phyloP scores from a whole-genome alignment of 2,113 vertebrate species.

The Ailuropoda melanoleuca region DNA sequence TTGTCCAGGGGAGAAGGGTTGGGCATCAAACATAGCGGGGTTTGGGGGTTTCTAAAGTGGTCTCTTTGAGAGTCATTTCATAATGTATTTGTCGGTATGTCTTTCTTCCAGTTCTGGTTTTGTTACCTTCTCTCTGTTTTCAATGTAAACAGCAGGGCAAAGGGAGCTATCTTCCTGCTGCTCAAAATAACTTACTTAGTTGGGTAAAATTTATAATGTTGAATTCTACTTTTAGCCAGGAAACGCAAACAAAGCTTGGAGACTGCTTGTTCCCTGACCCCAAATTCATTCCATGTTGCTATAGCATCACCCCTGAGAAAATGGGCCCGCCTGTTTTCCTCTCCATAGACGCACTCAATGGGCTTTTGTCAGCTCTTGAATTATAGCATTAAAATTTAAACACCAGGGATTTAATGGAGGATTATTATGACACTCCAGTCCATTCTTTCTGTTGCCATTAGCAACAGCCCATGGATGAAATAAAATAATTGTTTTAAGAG shows the following conservation, averaged over 20 bases:
- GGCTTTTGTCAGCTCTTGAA: slow-evolving; percentile 91
- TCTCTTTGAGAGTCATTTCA: slow-evolving; percentile 63
- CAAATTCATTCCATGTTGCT: slow-evolving; percentile 91
- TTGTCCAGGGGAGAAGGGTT: slow-evolving; percentile 58
- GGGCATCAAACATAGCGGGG: not conserved
- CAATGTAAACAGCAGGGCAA: slow-evolving; percentile 63
- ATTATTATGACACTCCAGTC: slow-evolving; percentile 89
- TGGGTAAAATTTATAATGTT: slow-evolving; percentile 84
- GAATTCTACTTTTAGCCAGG: slow-evolving; percentile 86
- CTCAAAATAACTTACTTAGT: slow-evolving; percentile 83
- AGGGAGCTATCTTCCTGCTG: slow-evolving; percentile 66
- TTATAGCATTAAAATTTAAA: slow-evolving; percentile 92
- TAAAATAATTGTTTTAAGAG: slow-evolving; percentile 79
- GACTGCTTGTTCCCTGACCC: slow-evolving; percentile 87
- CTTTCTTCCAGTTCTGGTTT: slow-evolving; percentile 72
- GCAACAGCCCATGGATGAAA: slow-evolving; percentile 83
- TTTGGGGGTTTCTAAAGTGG: slow-evolving; percentile 55
- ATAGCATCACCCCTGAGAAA: slow-evolving; percentile 91
- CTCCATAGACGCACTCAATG: slow-evolving; percentile 85
- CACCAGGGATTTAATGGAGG: slow-evolving; percentile 89
- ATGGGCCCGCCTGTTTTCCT: slow-evolving; percentile 83
- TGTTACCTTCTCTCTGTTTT: slow-evolving; percentile 76
- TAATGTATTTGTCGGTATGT: slow-evolving; percentile 57
- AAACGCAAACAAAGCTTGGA: slow-evolving; percentile 87
- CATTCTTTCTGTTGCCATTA: slow-evolving; percentile 87